Evolutionary conservation across 2,888 invertebrate genomes (phyloP).

Genomic region (Bugula neritina): DNA sequence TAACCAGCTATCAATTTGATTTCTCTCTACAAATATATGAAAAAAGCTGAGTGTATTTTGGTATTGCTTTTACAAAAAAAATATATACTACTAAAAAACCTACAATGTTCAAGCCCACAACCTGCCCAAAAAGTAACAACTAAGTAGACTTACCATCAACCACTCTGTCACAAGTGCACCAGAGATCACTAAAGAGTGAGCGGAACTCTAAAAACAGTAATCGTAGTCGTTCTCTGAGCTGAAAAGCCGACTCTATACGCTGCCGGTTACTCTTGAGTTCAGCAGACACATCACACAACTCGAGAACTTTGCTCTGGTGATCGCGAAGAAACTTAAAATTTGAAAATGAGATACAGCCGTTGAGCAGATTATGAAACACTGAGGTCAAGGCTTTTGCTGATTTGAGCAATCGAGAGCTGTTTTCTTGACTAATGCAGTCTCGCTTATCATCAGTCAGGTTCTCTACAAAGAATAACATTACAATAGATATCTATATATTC

Average conservation of each 20-base stretch:
- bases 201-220: neutral
- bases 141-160: neutral
- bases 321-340: neutral
- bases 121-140: neutral
- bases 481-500: too few relatives aligned
- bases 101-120: neutral
- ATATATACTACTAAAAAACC: neutral
- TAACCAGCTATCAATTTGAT: neutral
- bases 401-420: neutral
- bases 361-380: neutral
- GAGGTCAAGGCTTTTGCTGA: neutral
- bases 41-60: too few relatives aligned
- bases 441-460: neutral
- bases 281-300: neutral
- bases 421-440: neutral
- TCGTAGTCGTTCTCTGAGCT: neutral
- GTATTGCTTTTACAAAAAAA: too few relatives aligned
- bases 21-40: neutral
- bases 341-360: neutral
- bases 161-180: neutral
- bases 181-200: neutral
- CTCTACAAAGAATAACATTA: neutral
- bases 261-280: neutral
- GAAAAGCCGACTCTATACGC: neutral
- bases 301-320: neutral